Conservation (phyloP, 1,140 invertebrate genomes). For the Dreissena rostriformis region DNA sequence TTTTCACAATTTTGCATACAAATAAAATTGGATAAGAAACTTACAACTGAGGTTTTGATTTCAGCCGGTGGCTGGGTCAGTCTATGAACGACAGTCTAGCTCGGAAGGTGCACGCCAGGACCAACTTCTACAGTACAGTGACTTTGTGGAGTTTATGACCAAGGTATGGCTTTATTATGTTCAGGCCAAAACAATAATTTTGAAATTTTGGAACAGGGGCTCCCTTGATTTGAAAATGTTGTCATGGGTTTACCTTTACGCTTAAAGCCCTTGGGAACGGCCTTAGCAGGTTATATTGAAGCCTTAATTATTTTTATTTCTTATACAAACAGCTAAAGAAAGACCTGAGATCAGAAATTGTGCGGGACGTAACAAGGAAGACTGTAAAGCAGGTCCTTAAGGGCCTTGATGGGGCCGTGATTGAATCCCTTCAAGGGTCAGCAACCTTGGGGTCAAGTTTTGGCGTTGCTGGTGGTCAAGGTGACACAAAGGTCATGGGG, state of each 20-base stretch:
- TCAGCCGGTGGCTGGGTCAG: background rate
- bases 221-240: no score
- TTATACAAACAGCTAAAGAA: constrained; percentile 62
- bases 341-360: constrained; percentile 69
- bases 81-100: constrained; percentile 5
- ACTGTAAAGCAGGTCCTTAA: constrained; percentile 72
- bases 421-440: constrained; percentile 59
- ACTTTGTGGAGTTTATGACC: constrained; percentile 68
- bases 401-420: constrained; percentile 69
- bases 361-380: constrained; percentile 70
- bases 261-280: no score
- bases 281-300: no score
- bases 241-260: no score
- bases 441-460: background rate
- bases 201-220: no score
- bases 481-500: constrained; percentile 12
- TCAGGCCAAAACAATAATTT: no score
- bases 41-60: background rate
- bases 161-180: constrained; percentile 52
- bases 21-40: no score
- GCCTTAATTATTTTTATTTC: no score
- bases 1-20: no score
- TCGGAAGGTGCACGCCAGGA: constrained; percentile 37
- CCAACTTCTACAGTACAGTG: constrained; percentile 50
- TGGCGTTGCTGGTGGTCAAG: background rate